Base-by-base conservation (phyloP, 2,797 vertebrate genomes). In the Zenarchopterus dispar region DNA sequence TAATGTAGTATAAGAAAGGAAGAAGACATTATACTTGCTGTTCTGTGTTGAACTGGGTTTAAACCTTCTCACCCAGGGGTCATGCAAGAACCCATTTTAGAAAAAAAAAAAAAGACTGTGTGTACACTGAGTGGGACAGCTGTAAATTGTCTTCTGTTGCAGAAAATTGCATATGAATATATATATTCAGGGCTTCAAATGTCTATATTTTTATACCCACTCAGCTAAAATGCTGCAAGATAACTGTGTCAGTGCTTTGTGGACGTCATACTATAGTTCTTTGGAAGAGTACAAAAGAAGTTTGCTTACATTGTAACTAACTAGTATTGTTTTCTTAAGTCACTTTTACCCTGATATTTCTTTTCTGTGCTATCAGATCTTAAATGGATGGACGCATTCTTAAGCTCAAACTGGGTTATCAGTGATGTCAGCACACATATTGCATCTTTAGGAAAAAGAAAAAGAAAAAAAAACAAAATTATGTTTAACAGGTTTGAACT, bases 161-260 rank as follows among this genome's bases (percentile, higher is more conserved):
- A 82, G 84, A 82, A 87, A 91, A 88, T 90, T 80, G 80, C 84
- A 84, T 88, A 89, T 89, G 86, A 91, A 88, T 89, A 89, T 92
- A 84, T 92, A 84, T 92, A 92, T 92, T 92, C 91, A 93, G 92
- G 91, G 87, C 91, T 88, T 92, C 85, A 91, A 91, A 92, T 92
- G 82, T 90, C 89, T 93, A 89, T 93, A 93, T 93, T 93, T 94
- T 93, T 94, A 86, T 93, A 93, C 89, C 85, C 88, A 89, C 84
- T 91, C 88, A 85, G 88, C 89, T 88, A 67, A 88, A 91, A 89
- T 83, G 89, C 91, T 92, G 87, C 86, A 80, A 87, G 88, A 84
- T 69, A 74, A 89, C 76, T 81, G 80, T 86, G 85, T 89, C 84
- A 67, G 77, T 90, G 86, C 84, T 90, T 81, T 57, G 78, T 84